A percentile compares a stretch with the other conserved stretches of the same genome.
Conservation (phyloP, 2,113 vertebrate species). For the Ameiurus melas region DNA sequence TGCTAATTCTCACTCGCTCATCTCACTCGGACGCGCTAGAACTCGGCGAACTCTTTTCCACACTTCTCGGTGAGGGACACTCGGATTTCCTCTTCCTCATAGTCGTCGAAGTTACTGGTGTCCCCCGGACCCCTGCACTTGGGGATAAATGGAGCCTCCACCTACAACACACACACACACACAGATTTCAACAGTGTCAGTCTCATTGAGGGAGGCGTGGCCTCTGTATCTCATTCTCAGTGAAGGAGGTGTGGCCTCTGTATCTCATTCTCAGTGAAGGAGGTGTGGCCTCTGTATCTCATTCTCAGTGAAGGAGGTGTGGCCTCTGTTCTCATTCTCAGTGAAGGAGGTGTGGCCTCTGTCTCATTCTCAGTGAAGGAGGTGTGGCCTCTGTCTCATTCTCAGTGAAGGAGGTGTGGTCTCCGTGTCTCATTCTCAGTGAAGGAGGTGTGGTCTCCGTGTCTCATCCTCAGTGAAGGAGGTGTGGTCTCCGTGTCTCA, state of each 20-base stretch:
- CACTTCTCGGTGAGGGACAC: slow-evolving; percentile 90
- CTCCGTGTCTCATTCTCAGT: background rate
- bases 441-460: background rate
- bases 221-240: background rate
- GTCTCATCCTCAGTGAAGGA: too few relatives aligned
- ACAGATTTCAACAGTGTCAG: background rate
- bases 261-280: too few relatives aligned
- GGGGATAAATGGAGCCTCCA: slow-evolving; percentile 91
- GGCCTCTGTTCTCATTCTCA: too few relatives aligned
- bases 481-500: too few relatives aligned
- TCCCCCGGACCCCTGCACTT: slow-evolving; percentile 92
- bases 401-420: too few relatives aligned
- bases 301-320: too few relatives aligned
- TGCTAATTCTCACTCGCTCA: slow-evolving; percentile 52
- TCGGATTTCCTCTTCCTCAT: slow-evolving; percentile 89
- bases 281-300: too few relatives aligned
- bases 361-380: too few relatives aligned
- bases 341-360: too few relatives aligned
- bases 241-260: too few relatives aligned
- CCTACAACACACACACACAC: slow-evolving; percentile 59
- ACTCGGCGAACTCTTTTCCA: slow-evolving; percentile 89
- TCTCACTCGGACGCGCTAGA: slow-evolving; percentile 66
- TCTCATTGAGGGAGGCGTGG: background rate
- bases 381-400: too few relatives aligned
- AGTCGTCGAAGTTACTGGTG: slow-evolving; percentile 94